Evolutionary conservation across 2,113 vertebrate genomes (phyloP).

Genomic region (Nyctibius bracteatus): DNA sequence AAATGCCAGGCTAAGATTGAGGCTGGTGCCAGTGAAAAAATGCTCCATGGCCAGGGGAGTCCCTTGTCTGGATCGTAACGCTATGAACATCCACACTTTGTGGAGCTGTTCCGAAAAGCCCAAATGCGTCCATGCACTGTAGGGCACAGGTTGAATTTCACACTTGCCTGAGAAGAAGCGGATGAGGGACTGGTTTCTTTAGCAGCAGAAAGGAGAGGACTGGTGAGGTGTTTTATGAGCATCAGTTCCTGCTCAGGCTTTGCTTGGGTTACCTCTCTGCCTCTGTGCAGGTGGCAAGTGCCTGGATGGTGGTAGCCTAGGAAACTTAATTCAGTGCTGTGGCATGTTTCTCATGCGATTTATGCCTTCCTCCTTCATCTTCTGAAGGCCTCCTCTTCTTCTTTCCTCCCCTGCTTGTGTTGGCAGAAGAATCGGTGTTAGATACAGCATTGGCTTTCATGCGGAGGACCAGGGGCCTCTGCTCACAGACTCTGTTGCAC

Average conservation of each 20-base stretch:
- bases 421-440: not conserved
- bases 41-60: not conserved
- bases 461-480: not conserved
- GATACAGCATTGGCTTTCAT: not conserved
- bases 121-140: not conserved
- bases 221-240: not conserved
- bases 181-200: not conserved
- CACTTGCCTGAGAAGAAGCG: not conserved
- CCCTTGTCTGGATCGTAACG: not conserved
- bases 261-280: not conserved
- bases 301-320: not conserved
- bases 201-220: not conserved
- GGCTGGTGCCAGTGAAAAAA: not conserved
- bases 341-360: not conserved
- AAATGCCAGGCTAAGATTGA: constrained; percentile 1
- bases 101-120: not conserved
- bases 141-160: not conserved
- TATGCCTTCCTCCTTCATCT: not conserved
- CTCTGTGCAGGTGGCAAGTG: not conserved
- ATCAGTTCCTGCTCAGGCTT: not conserved
- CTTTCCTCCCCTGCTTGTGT: not conserved
- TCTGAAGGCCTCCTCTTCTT: not conserved
- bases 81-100: not conserved
- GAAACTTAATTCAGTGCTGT: not conserved
- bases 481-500: not conserved